A percentile compares a stretch with the other conserved stretches of the same genome.
Conservation (phyloP, 2,888 invertebrate genomes). For the Nephrocerus scutellatus region DNA sequence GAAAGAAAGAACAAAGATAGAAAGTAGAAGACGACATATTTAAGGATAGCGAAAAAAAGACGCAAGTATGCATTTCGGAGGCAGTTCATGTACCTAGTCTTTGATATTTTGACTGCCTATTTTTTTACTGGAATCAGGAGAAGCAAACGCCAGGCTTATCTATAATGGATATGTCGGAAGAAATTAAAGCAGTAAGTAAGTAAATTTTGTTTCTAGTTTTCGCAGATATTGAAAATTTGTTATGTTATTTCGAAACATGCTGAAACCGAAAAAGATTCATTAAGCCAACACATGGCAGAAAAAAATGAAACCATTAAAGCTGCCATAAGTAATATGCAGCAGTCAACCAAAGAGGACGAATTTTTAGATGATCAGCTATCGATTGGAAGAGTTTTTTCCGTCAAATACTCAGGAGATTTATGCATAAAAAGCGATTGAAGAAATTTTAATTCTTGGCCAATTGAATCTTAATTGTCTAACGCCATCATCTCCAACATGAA, state of each 20-base stretch:
- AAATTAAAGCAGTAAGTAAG: conserved; percentile 3
- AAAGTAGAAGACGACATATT: no score
- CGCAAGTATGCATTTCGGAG: no score
- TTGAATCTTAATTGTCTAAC: conserved; percentile 3
- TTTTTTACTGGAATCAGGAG: background rate
- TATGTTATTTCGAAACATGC: no score
- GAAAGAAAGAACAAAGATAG: no score
- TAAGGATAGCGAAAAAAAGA: no score
- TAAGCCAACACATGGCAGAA: conserved; percentile 1
- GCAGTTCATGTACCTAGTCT: background rate
- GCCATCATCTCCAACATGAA: background rate
- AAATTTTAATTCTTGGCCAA: conserved; percentile 1
- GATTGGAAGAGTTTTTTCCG: no score
- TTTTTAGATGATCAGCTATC: background rate
- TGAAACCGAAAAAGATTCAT: no score
- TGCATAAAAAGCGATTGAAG: conserved; percentile 3
- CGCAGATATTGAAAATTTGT: no score
- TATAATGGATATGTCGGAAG: background rate
- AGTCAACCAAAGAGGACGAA: background rate
- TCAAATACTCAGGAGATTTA: background rate
- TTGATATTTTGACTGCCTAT: background rate
- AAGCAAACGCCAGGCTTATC: conserved; percentile 2
- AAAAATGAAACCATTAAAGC: background rate
- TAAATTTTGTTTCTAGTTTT: conserved; percentile 1
- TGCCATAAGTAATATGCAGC: background rate